A percentile compares a stretch with the other conserved stretches of the same genome.
Conservation (phyloP, 2,797 vertebrate species). For the Scleropages formosus region DNA sequence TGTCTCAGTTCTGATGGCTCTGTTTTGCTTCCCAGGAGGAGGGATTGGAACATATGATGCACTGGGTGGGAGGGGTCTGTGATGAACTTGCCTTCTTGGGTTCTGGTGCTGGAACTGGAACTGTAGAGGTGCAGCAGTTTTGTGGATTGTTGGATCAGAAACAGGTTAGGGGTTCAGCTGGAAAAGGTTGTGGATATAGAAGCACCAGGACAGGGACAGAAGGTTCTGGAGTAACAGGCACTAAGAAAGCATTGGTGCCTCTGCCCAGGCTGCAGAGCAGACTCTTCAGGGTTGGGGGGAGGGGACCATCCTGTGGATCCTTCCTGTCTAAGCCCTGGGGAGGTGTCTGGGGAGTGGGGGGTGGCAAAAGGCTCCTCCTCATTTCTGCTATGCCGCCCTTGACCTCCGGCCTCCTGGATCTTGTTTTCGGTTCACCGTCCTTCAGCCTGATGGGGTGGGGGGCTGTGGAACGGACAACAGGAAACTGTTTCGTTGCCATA, state of each 20-base stretch:
- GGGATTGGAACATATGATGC: no score
- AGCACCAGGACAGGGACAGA: no score
- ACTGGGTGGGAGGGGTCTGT: no score
- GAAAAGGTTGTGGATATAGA: background rate
- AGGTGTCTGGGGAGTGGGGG: constrained; percentile 62
- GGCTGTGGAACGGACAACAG: constrained; percentile 35
- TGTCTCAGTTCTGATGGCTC: no score
- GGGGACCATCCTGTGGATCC: constrained; percentile 65
- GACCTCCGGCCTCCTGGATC: background rate
- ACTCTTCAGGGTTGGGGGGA: constrained; percentile 12
- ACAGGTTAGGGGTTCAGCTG: no score
- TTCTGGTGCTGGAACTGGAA: no score
- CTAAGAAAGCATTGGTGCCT: no score
- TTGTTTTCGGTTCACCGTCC: background rate
- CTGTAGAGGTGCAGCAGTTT: no score
- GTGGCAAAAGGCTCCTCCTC: background rate
- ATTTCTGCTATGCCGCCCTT: constrained; percentile 18
- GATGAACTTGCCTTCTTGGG: no score
- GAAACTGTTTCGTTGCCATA: constrained; percentile 44
- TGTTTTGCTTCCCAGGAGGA: no score
- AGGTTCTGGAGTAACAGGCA: no score
- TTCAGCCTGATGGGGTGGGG: background rate
- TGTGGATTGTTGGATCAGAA: no score
- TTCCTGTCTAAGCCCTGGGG: constrained; percentile 75
- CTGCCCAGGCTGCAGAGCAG: background rate